These are phyloP conservation scores for Prinia subflava DNA, from an alignment of 2,113 vertebrate genomes.

Conservation along the genomic window DNA sequence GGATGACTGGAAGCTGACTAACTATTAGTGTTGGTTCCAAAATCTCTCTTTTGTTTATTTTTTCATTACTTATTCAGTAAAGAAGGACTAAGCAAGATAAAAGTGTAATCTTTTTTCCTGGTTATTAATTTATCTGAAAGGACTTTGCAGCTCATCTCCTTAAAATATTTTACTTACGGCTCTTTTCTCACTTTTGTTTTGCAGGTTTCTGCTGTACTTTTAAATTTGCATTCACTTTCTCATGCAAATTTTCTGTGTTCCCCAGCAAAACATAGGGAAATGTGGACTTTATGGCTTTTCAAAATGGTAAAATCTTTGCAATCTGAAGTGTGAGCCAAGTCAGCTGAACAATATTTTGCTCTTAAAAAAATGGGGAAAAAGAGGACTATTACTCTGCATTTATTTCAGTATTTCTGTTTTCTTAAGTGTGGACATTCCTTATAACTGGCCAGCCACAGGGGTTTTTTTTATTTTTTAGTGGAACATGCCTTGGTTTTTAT, in stretches of 20 bases:
- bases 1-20: not conserved
- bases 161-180: not conserved
- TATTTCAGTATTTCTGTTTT: not conserved
- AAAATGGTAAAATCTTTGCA: not conserved
- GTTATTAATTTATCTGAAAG: not conserved
- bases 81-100: not conserved
- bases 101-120: not conserved
- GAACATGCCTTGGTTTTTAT: not conserved
- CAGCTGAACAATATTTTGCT: not conserved
- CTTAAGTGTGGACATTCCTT: not conserved
- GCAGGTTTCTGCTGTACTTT: not conserved
- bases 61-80: not conserved
- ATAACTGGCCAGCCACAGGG: not conserved
- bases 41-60: not conserved
- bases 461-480: too few species aligned
- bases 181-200: not conserved
- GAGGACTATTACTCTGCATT: not conserved
- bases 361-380: rapidly evolving
- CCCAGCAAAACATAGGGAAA: not conserved
- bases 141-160: not conserved
- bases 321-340: not conserved
- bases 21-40: not conserved
- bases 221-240: not conserved
- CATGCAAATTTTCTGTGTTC: not conserved
- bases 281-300: not conserved